Evolutionary conservation across 2,888 invertebrate species (phyloP), one percentile per base, ranked within the genome.

Genomic region (Junonia oenone): DNA sequence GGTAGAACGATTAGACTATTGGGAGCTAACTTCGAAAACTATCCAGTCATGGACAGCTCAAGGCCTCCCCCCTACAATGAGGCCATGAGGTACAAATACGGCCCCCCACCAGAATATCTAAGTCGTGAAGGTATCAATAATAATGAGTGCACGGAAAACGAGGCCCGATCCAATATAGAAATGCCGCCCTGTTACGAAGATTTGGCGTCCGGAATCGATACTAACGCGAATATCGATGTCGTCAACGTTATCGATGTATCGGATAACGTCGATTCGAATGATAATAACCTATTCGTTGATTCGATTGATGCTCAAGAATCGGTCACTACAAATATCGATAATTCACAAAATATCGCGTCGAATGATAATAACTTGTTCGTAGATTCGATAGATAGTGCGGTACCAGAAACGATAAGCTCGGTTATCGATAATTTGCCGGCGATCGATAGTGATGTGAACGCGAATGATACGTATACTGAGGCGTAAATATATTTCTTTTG

Each of bases 101-200:
- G 91, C 0, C 91, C 91, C 0, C 91, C 91, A 0, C 91, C 91
- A 0, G 81, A 83, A 2, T 85, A 86, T 56, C 43, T 83, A 0
- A 81, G 83, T 19, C 62, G 84, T 0, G 86, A 85, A 11, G 72
- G 69, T 0, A 55, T 86, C 0, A 73, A 82, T 26, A 61, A 62
- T 11, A 56, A 56, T 22, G 58, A 56, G 0, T 26, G 43, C 13
- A 58, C 46, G 3, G 85, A 83, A 26, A 73, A 73, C 15, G 81
- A 81, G 49, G 85, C 85, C 0, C 69, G 78, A 1, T 76, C 49
- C 60, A 85, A 86, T 29, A 52, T 85, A 0, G 89, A 89, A 67
- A 78, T 85, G 84, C 89, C 89, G 0, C 89, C 89, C 0, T 66
- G 81, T 5, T 89, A 90, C 51, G 85, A 88, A 1, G 89, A 89